These are phyloP conservation scores for Schizothorax lantsangensis DNA, from an alignment of 2,797 vertebrate species.

Conservation along the genomic window DNA sequence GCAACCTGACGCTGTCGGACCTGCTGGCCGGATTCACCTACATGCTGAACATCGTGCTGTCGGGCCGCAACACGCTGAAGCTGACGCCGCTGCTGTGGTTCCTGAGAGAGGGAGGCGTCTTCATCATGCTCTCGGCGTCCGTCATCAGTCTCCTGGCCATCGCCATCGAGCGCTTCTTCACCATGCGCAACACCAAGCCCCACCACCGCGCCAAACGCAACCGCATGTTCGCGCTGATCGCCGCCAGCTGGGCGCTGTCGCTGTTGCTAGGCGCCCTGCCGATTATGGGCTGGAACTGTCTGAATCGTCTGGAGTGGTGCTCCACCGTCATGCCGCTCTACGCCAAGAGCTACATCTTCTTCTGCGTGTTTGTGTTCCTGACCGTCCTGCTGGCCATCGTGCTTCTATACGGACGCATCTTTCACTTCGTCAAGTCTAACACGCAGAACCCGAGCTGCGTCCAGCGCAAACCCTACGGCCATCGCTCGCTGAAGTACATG, in stretches of 20 bases:
- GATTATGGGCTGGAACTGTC: constrained; percentile 90
- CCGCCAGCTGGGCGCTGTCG: constrained; percentile 83
- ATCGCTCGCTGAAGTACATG: constrained; percentile 83
- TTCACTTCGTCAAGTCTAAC: constrained; percentile 78
- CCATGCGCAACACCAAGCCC: constrained; percentile 88
- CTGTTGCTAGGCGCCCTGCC: constrained; percentile 85
- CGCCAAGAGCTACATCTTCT: constrained; percentile 87
- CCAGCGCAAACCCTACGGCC: constrained; percentile 72
- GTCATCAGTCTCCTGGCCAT: constrained; percentile 89
- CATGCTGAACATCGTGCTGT: constrained; percentile 87
- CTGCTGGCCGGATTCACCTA: constrained; percentile 88
- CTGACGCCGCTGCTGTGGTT: constrained; percentile 89
- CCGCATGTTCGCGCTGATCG: constrained; percentile 83
- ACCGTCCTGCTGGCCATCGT: constrained; percentile 83
- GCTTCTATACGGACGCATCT: constrained; percentile 85
- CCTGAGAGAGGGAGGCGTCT: constrained; percentile 87
- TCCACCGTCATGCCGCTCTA: constrained; percentile 90
- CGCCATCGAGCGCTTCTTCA: constrained; percentile 88
- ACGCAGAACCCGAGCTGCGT: constrained; percentile 74
- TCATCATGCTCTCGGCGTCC: constrained; percentile 87
- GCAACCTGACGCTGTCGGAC: constrained; percentile 89
- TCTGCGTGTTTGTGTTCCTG: constrained; percentile 83
- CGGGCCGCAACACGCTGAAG: constrained; percentile 82
- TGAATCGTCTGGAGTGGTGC: constrained; percentile 79
- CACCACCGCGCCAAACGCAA: constrained; percentile 81